These are phyloP conservation scores for Sinosuthora webbiana DNA, from an alignment of 2,113 vertebrate genomes.

Conservation along the genomic window DNA sequence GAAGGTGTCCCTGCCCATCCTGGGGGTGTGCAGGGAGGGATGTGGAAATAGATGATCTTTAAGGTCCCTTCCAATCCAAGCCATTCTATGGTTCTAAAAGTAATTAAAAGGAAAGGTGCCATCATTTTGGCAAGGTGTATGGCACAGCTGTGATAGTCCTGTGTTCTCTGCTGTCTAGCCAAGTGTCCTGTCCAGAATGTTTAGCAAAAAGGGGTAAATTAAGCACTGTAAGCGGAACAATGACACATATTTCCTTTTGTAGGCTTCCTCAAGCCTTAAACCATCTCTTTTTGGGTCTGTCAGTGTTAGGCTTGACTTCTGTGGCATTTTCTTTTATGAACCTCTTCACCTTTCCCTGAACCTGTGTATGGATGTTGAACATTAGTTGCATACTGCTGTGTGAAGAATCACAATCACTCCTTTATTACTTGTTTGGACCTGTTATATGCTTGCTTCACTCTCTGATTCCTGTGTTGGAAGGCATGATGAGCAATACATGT, in stretches of 20 bases:
- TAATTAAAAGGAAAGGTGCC: background rate
- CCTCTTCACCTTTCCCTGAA: background rate
- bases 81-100: background rate
- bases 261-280: background rate
- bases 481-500: rapidly evolving
- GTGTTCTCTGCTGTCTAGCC: background rate
- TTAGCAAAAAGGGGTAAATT: background rate
- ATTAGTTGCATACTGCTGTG: background rate
- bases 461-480: background rate
- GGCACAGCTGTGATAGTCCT: background rate
- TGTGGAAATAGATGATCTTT: background rate
- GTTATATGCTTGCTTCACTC: background rate
- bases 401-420: background rate
- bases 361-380: background rate
- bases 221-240: background rate
- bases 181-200: background rate
- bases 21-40: background rate
- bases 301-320: background rate
- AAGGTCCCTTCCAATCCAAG: background rate
- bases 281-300: background rate
- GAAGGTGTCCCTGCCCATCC: background rate
- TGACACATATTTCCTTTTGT: background rate
- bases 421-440: background rate
- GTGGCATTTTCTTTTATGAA: background rate
- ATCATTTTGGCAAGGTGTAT: background rate